Evolutionary conservation across 2,888 invertebrate genomes (phyloP).

Genomic region (Heliconius hortense): DNA sequence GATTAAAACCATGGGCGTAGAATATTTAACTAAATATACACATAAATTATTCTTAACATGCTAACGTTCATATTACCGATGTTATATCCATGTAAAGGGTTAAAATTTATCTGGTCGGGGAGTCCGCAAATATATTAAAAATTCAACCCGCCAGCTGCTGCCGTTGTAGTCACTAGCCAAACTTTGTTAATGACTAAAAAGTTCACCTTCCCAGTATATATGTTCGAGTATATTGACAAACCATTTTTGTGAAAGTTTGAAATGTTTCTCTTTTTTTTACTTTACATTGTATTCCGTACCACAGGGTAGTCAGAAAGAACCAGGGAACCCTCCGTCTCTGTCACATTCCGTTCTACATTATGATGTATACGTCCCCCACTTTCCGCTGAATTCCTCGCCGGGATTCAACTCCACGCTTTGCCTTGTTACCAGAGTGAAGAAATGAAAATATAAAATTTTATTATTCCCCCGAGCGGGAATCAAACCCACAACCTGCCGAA

Average conservation of each 20-base stretch:
- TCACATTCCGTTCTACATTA: no score
- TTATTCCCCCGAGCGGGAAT: neutral
- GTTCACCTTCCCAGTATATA: conserved; percentile 1
- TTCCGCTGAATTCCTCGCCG: no score
- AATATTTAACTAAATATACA: neutral
- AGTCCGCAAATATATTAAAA: conserved; percentile 22
- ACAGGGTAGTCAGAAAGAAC: neutral
- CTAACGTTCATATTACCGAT: conserved; percentile 5
- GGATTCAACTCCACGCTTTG: neutral
- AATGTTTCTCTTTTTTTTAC: neutral
- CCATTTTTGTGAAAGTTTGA: neutral
- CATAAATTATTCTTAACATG: conserved; percentile 19
- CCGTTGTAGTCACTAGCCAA: conserved; percentile 16
- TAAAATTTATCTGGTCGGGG: conserved; percentile 17
- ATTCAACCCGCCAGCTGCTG: conserved; percentile 10
- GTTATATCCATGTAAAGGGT: conserved; percentile 4
- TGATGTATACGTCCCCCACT: no score
- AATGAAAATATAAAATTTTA: neutral
- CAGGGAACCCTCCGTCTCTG: neutral
- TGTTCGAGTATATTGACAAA: neutral
- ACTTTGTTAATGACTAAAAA: conserved; percentile 17
- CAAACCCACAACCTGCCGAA: neutral
- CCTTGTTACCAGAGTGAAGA: neutral
- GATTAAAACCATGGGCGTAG: neutral
- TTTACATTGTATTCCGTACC: no score